phyloP scores from a whole-genome alignment of 1,140 invertebrate species.

The Calephelis nemesis region DNA sequence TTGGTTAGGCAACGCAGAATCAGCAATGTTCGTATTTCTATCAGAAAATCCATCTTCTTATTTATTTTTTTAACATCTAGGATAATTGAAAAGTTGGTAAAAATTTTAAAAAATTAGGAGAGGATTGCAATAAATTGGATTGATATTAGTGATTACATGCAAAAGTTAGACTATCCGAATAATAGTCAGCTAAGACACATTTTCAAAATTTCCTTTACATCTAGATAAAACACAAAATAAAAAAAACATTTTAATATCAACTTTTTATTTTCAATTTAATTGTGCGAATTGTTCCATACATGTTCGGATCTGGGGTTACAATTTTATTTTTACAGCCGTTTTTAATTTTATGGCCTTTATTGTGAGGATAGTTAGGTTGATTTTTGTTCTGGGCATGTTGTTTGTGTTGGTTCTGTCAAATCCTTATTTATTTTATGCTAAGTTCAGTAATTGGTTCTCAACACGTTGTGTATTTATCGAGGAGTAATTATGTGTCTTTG shows the following conservation, averaged over 20 bases:
- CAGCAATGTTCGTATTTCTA: too few relatives aligned
- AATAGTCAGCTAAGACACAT: not conserved
- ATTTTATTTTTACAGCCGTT: conserved; percentile 25
- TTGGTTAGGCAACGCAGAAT: too few relatives aligned
- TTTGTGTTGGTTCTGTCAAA: conserved; percentile 30
- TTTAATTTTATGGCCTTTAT: not conserved
- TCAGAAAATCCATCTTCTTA: too few relatives aligned
- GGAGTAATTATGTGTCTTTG: conserved; percentile 25
- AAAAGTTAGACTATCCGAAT: too few relatives aligned
- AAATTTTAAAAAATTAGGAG: too few relatives aligned
- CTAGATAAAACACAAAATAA: conserved; percentile 4
- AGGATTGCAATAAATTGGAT: too few relatives aligned
- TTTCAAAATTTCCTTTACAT: not conserved
- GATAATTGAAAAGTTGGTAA: too few relatives aligned
- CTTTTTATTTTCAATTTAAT: conserved; percentile 67
- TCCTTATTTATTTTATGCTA: conserved; percentile 50
- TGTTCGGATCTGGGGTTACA: conserved; percentile 48
- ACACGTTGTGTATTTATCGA: conserved; percentile 30
- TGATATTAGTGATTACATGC: too few relatives aligned
- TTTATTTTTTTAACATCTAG: too few relatives aligned
- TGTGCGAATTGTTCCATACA: conserved; percentile 64
- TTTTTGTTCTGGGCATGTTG: not conserved
- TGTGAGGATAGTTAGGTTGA: not conserved
- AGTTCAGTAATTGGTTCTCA: conserved; percentile 41
- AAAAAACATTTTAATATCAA: conserved; percentile 34